Evolutionary conservation across 2,797 vertebrate genomes (phyloP).

Genomic region (Schizothorax lantsangensis): DNA sequence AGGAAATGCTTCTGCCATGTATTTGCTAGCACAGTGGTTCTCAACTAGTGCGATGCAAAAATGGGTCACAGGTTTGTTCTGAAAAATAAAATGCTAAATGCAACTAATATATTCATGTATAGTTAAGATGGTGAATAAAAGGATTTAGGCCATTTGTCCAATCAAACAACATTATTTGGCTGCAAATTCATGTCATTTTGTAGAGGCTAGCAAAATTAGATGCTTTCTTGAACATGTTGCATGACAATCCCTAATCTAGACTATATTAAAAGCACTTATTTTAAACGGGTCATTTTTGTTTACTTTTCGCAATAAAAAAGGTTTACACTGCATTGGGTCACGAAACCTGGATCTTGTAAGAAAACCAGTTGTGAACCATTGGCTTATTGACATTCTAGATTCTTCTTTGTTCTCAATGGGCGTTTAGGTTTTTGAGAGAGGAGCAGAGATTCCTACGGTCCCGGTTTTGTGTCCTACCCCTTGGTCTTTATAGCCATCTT

Average conservation of each 20-base stretch:
- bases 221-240: neutral
- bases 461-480: conserved; percentile 30
- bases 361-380: neutral
- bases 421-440: conserved; percentile 60
- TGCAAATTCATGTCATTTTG: neutral
- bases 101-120: neutral
- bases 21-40: conserved; percentile 1
- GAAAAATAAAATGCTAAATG: neutral
- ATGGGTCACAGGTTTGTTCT: conserved; percentile 17
- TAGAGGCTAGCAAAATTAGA: neutral
- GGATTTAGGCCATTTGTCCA: neutral
- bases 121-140: neutral
- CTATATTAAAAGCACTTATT: neutral
- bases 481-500: conserved; percentile 69
- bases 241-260: neutral
- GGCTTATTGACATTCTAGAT: neutral
- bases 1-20: conserved; percentile 28
- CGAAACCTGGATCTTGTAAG: neutral
- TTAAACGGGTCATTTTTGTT: neutral
- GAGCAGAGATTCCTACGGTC: conserved; percentile 68
- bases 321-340: neutral
- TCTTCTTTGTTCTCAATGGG: conserved; percentile 65
- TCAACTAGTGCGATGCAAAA: conserved; percentile 11
- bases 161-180: neutral
- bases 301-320: neutral